phyloP scores from a whole-genome alignment of 2,888 invertebrate genomes.

The Congeria kusceri region DNA sequence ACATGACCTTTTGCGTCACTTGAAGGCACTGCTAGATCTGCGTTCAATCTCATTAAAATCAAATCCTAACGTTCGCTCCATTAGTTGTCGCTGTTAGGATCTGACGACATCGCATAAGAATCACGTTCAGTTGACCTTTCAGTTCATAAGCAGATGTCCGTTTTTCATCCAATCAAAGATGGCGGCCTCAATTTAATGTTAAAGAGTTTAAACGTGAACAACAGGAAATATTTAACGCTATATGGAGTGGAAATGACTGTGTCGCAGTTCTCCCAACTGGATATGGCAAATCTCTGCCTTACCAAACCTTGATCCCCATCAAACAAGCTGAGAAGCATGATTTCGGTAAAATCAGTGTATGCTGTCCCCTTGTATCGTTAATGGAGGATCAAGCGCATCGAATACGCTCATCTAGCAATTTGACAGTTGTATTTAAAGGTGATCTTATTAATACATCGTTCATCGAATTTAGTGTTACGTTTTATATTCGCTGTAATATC shows the following conservation, averaged over 20 bases:
- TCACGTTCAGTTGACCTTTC: too few relatives aligned
- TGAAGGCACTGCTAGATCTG: not conserved
- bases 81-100: too few relatives aligned
- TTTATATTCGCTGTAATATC: too few relatives aligned
- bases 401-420: not conserved
- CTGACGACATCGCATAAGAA: too few relatives aligned
- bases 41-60: too few relatives aligned
- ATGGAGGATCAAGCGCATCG: constrained; percentile 22
- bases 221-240: constrained; percentile 10
- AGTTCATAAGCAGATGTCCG: too few relatives aligned
- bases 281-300: constrained; percentile 40
- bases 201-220: constrained; percentile 26
- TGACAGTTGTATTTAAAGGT: too few relatives aligned
- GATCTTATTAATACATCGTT: too few relatives aligned
- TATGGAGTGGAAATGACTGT: constrained; percentile 16
- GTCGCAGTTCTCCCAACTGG: constrained; percentile 35
- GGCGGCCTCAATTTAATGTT: constrained; percentile 3
- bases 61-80: too few relatives aligned
- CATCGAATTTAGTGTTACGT: too few relatives aligned
- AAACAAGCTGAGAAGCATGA: not conserved
- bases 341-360: constrained; percentile 3
- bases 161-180: too few relatives aligned
- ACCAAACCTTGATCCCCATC: not conserved
- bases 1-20: constrained; percentile 23
- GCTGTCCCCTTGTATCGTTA: constrained; percentile 5